phyloP scores from a whole-genome alignment of 1,140 invertebrate genomes.

The Megalopta genalis region DNA sequence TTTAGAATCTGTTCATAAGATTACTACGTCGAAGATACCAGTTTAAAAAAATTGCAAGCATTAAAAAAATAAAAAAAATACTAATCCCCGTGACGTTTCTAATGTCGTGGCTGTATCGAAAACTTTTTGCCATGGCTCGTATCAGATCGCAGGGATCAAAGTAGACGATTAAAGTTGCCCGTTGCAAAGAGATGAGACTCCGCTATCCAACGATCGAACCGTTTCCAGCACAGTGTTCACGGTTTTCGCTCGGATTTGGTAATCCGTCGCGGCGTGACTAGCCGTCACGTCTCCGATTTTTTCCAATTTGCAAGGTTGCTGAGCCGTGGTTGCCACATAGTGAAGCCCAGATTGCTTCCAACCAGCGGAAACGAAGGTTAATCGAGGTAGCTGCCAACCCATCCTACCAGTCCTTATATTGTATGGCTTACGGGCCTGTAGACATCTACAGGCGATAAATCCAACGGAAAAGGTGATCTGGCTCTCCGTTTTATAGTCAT shows the following conservation, averaged over 20 bases:
- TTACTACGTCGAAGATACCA: no score
- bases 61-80: no score
- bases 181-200: no score
- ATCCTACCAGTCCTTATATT: neutral
- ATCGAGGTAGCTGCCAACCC: conserved; percentile 43
- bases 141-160: no score
- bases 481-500: conserved; percentile 62
- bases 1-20: no score
- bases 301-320: conserved; percentile 24
- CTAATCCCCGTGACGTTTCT: no score
- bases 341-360: conserved; percentile 24
- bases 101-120: no score
- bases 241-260: conserved; percentile 9
- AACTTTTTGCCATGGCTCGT: no score
- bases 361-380: conserved; percentile 53
- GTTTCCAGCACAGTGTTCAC: neutral
- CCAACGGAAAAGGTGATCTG: conserved; percentile 19
- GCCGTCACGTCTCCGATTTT: conserved; percentile 6
- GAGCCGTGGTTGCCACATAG: conserved; percentile 25
- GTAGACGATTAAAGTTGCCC: no score
- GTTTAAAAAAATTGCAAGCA: no score
- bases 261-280: conserved; percentile 19
- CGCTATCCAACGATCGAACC: no score
- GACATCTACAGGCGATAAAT: conserved; percentile 47
- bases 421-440: conserved; percentile 9